Base-by-base conservation (phyloP, 2,888 invertebrate species). In the Torymus tubicola region DNA sequence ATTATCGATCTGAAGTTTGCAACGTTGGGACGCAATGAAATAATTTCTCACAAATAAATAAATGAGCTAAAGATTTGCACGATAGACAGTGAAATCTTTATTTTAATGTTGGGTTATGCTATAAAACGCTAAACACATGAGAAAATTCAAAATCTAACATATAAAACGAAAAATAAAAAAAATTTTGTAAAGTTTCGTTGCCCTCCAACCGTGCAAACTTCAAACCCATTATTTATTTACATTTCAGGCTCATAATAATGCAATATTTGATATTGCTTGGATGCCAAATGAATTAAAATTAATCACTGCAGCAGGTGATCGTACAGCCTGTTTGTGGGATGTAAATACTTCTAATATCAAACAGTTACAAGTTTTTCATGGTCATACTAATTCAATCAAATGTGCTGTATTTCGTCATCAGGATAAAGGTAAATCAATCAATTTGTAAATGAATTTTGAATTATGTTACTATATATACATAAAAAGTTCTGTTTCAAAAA, bases 191-290 rank as follows among this genome's bases (percentile, higher is more conserved):
- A 52, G 24, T 64, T 18, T 31, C 12, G 31, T 50, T 73, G 8
- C 60, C n/a, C n/a, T n/a, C n/a, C n/a, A n/a, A n/a, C n/a, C n/a
- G n/a, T n/a, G n/a, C n/a, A n/a, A n/a, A n/a, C n/a, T 71, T 24
- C 53, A 18, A 65, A n/a, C n/a, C n/a, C n/a, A 18, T 13, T 58
- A 60, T n/a, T 64, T 8, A 12, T 71, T 11, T 76, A 16, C 31
- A 14, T 84, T 81, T 83, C 86, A 91, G 85, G 93, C 92, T 80
- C 98, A 98, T 90, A 93, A 93, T 86, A 97, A 98, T 92, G 97
- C 97, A 0, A 95, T 98, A 53, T 98, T 97, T 89, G 97, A 98
- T 90, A 89, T 98, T 73, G 95, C 95, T 0, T 98, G 98, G 98
- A 94, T 95, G 91, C 95, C 95, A 0, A 93, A 93, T 0, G 93